Base-by-base conservation (phyloP, 2,888 invertebrate genomes). In the Caenorhabditis plicata region DNA sequence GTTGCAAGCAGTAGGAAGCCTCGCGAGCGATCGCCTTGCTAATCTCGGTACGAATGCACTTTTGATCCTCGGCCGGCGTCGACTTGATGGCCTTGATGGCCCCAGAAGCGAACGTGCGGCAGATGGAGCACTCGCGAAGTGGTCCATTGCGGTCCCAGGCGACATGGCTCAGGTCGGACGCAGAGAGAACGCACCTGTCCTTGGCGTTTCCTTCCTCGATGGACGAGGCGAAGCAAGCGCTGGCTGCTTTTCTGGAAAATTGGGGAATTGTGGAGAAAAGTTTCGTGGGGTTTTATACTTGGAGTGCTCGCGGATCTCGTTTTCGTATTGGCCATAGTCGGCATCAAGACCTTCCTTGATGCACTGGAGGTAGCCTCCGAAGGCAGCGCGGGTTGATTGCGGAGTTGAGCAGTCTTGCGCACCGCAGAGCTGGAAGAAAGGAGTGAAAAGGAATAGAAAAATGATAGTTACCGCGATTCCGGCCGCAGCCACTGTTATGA, bases 121-220 rank as follows among this genome's bases (percentile, higher is more conserved):
- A 79, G 54, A 79, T 78, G 39, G 77, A 77, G 56, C 79, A 79
- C 47, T 79, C 79, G 35, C 74, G 44, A 25, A 79, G 68, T 7
- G 79, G 79, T 19, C 79, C 79, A 48, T 78, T 75, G 31, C 77
- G 66, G 46, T 79, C 78, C 79, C 79, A 79, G n/a, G 79, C 79
- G 36, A 70, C 64, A 38, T 71, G 64, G 45, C 71, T 67, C 32
- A 78, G 55, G 47, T 78, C 78, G 11, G 64, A 44, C 13, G 56
- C 56, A 19, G 73, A 66, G 36, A 79, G 56, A 19, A 79, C 79
- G 49, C 79, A 79, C 31, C 75, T 69, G 44, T 77, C 77, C 47
- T 79, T 72, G 20, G 46, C 38, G 60, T 79, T 79, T 33, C 78
- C 79, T 40, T 79, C 78, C 11, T 70, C 74, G 58, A 79, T 78